Evolutionary conservation across 2,797 vertebrate genomes (phyloP).

Genomic region (Chelon auratus): DNA sequence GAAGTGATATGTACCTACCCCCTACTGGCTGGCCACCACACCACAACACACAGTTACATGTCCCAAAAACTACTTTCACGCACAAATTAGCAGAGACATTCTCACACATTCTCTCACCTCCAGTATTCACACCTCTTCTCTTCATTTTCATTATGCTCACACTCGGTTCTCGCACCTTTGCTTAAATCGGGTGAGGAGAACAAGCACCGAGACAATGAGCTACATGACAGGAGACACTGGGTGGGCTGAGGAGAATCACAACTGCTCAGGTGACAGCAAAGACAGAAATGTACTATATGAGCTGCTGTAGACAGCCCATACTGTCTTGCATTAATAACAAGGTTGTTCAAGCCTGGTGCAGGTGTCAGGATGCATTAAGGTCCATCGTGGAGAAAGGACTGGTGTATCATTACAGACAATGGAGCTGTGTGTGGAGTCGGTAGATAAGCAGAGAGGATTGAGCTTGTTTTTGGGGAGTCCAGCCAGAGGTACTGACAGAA

Average conservation of each 20-base stretch:
- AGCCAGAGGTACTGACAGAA: conserved; percentile 64
- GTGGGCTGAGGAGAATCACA: conserved; percentile 33
- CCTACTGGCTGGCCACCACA: background rate
- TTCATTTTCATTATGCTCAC: conserved; percentile 42
- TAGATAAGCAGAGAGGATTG: conserved; percentile 66
- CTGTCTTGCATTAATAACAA: conserved; percentile 48
- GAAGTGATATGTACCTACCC: background rate
- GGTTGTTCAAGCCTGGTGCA: conserved; percentile 33
- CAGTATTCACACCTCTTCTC: conserved; percentile 32
- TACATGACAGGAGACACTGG: conserved; percentile 24
- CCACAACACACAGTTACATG: conserved; percentile 26
- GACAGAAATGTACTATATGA: conserved; percentile 39
- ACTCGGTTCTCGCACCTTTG: conserved; percentile 31
- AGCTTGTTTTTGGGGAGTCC: conserved; percentile 47
- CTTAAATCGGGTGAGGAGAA: conserved; percentile 25
- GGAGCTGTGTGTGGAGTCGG: conserved; percentile 46
- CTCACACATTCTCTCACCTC: conserved; percentile 37
- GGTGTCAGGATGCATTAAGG: conserved; percentile 63
- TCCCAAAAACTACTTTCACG: conserved; percentile 1
- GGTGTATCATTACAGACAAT: conserved; percentile 55
- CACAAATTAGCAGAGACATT: conserved; percentile 14
- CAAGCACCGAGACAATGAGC: conserved; percentile 21
- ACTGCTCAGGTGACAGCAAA: conserved; percentile 32
- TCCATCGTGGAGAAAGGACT: conserved; percentile 49
- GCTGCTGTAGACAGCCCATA: conserved; percentile 32